Evolutionary conservation across 2,888 invertebrate genomes (phyloP).

Genomic region (Drosophila cognata): DNA sequence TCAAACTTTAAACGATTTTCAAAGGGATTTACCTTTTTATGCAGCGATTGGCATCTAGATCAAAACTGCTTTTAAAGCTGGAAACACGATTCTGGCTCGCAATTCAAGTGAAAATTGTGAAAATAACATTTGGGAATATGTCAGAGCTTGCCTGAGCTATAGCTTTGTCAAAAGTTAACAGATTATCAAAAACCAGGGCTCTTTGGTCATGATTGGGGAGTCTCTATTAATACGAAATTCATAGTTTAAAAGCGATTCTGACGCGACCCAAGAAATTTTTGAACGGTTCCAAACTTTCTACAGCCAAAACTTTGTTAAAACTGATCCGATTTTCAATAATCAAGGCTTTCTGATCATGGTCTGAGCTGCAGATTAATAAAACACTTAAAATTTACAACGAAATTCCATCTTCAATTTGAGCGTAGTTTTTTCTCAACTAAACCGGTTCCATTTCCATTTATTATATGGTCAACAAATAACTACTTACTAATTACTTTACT

Average conservation of each 20-base stretch:
- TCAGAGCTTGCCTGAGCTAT: not conserved
- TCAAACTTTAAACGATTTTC: not conserved
- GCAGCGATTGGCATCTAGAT: not conserved
- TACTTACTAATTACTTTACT: not conserved
- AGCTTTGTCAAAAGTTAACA: not conserved
- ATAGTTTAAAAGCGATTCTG: not conserved
- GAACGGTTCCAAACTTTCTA: not conserved
- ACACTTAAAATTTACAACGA: not conserved
- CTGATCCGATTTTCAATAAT: not conserved
- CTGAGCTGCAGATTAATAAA: not conserved
- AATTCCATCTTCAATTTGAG: no score
- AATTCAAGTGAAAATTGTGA: not conserved
- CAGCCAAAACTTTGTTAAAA: not conserved
- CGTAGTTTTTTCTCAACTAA: not conserved
- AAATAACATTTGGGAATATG: not conserved
- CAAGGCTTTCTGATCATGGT: not conserved
- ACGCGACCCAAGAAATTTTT: not conserved
- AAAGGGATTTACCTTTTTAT: not conserved
- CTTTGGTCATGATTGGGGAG: not conserved
- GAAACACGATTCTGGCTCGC: not conserved
- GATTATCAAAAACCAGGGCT: not conserved
- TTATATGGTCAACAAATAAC: not conserved
- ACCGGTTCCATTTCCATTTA: not conserved
- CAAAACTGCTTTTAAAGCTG: not conserved
- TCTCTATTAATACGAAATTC: not conserved